Conservation (phyloP, 2,797 vertebrate species). For the Muscicapa comitata region DNA sequence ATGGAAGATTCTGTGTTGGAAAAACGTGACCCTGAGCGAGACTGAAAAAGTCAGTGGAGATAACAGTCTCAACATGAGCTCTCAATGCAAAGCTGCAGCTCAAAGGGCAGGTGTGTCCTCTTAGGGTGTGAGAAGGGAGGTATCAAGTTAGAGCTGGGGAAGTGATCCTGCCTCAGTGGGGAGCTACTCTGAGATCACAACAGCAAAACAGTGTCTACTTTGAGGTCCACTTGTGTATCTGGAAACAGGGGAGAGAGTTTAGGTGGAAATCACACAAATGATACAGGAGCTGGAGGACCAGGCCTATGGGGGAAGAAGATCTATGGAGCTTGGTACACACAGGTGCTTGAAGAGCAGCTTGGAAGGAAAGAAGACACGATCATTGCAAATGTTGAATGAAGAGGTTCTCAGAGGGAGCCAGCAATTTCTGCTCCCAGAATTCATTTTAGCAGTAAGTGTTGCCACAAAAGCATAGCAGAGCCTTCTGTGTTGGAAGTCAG, state of each 20-base stretch:
- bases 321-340: background rate
- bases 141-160: slow-evolving; percentile 1
- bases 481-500: background rate
- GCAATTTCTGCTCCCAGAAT: background rate
- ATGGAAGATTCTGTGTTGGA: slow-evolving; percentile 45
- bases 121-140: background rate
- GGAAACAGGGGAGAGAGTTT: background rate
- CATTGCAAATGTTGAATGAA: background rate
- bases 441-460: background rate
- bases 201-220: background rate
- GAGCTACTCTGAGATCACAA: background rate
- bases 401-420: background rate
- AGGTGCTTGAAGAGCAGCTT: background rate
- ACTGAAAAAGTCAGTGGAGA: slow-evolving; percentile 28
- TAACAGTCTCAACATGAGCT: slow-evolving; percentile 56
- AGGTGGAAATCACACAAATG: background rate
- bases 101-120: slow-evolving; percentile 6
- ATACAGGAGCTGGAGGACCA: background rate
- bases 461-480: background rate
- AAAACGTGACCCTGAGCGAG: slow-evolving; percentile 8
- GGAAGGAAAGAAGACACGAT: background rate
- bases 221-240: background rate
- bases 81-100: slow-evolving; percentile 41
- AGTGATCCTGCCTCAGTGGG: background rate
- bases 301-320: background rate